A percentile compares a stretch with the other conserved stretches of the same genome.
These are phyloP conservation scores for Embiotoca jacksoni DNA, from an alignment of 2,113 vertebrate genomes.

Conservation along the genomic window DNA sequence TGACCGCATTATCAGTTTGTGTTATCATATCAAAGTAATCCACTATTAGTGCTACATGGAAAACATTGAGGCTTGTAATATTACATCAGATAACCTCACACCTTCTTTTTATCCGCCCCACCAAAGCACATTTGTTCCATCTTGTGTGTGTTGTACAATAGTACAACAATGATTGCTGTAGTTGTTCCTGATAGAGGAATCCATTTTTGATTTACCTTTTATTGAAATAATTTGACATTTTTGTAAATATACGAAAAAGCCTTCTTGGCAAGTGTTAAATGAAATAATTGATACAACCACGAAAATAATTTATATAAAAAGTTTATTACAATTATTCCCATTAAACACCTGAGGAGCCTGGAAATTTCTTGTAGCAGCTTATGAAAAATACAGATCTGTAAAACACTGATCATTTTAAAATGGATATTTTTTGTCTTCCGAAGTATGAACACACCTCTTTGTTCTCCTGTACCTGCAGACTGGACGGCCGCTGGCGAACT, in stretches of 20 bases:
- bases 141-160: slow-evolving; percentile 8
- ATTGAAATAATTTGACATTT: not conserved
- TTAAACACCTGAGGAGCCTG: too few relatives aligned
- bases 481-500: slow-evolving; percentile 88
- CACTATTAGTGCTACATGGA: not conserved
- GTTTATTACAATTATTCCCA: too few relatives aligned
- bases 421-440: too few relatives aligned
- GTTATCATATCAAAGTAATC: slow-evolving; percentile 1
- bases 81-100: slow-evolving; percentile 12
- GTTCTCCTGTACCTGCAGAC: slow-evolving; percentile 72
- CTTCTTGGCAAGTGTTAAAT: too few relatives aligned
- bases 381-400: too few relatives aligned
- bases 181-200: not conserved
- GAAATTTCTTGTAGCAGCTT: too few relatives aligned
- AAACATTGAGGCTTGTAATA: not conserved
- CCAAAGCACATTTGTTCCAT: slow-evolving; percentile 15
- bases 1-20: not conserved
- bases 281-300: too few relatives aligned
- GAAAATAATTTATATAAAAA: too few relatives aligned
- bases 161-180: not conserved
- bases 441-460: not conserved
- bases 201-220: not conserved
- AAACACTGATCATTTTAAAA: too few relatives aligned
- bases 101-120: not conserved
- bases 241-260: not conserved